Evolutionary conservation across 2,113 vertebrate genomes (phyloP).

Genomic region (Echinops telfairi): DNA sequence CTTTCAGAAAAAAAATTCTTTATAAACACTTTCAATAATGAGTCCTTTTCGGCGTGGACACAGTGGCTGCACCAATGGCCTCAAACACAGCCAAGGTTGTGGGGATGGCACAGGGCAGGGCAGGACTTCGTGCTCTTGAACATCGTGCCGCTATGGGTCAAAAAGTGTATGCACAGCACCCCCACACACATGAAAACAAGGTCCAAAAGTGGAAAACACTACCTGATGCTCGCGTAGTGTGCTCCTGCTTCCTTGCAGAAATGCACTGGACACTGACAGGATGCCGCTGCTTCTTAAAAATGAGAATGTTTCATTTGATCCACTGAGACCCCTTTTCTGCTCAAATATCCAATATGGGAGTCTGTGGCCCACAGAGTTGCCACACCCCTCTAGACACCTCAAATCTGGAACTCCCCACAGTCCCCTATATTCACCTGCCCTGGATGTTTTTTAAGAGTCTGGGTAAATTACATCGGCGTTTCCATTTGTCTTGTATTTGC

Average conservation of each 20-base stretch:
- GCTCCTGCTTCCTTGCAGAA: neutral
- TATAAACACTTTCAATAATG: neutral
- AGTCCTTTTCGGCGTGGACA: neutral
- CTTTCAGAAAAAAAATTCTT: neutral
- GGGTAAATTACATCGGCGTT: neutral
- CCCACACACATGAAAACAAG: no score
- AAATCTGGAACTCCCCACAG: no score
- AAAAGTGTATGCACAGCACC: no score
- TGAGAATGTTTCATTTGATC: no score
- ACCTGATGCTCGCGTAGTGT: neutral
- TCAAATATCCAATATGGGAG: no score
- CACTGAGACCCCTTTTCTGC: fast-evolving
- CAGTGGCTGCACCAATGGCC: no score
- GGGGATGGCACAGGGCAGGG: no score
- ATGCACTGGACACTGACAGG: neutral
- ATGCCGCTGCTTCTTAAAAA: no score
- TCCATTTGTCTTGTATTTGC: neutral
- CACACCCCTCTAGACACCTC: neutral
- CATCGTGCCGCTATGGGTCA: no score
- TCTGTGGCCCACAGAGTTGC: fast-evolving
- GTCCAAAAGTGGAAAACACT: neutral
- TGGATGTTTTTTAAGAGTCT: fast-evolving
- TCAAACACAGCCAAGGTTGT: no score
- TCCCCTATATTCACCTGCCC: fast-evolving
- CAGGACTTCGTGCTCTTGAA: no score